Base-by-base conservation (phyloP, 2,113 vertebrate genomes). In the Gymnocephalus cernua region DNA sequence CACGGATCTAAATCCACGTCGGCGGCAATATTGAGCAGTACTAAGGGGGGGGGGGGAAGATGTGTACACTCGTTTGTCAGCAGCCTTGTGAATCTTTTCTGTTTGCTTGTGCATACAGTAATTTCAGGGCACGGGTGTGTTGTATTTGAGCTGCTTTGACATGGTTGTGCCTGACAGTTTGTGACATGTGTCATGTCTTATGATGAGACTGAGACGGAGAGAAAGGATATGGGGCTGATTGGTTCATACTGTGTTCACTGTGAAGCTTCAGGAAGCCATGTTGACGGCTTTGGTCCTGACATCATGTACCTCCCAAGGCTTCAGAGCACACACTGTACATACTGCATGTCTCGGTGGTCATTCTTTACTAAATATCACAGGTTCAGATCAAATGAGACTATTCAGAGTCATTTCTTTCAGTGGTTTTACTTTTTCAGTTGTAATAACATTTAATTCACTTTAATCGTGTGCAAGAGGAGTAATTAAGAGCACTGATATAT, bases 151-250 rank as follows among this genome's bases (percentile, higher is more conserved):
- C 32, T 15, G 67, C 67, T 41, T 47, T 68, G 48, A 81, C 53
- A 58, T 18, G 29, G 16, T 15, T 12, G 53, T 38, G 68, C 56
- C 25, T 85, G 76, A 88, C 83, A 45, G 50, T 74, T 85, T 84
- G 47, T 80, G 85, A 89, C 84, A 83, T 53, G 79, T 63, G 88
- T 87, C 82, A 47, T 16, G 67, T 86, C 80, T 72, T 25, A 32
- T 77, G 77, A 44, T 80, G 81, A 90, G 66, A 73, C n/a, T 1
- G 68, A 75, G 62, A 80, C 10, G 19, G 72, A 82, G 65, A 68
- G 58, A 82, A 77, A 85, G 68, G 80, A 82, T 83, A 27, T 11
- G 25, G 71, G 68, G 32, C 67, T 66, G 77, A 79, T 50, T 41
- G 63, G 74, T 80, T 85, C 74, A 80, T 45, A 25, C 76, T 83